Conservation (phyloP, 2,888 invertebrate genomes). For the Metalampra italica region DNA sequence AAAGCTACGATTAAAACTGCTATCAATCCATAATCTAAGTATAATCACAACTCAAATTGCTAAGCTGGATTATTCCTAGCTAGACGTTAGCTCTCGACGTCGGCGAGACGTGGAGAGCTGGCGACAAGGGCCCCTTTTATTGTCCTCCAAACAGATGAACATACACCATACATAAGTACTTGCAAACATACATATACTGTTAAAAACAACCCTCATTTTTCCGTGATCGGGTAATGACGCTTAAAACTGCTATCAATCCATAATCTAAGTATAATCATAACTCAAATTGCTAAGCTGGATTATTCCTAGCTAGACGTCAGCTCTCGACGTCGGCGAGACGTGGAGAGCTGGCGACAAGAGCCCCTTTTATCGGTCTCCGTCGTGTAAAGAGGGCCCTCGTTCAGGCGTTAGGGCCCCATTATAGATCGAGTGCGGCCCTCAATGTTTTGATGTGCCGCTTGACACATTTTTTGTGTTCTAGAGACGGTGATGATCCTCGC, state of each 20-base stretch:
- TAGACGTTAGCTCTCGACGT: conserved; percentile 1
- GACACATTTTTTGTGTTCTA: conserved; percentile 3
- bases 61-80: background rate
- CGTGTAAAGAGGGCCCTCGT: background rate
- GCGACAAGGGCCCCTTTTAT: conserved; percentile 8
- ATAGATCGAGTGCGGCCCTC: conserved; percentile 7
- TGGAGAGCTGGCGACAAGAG: conserved; percentile 4
- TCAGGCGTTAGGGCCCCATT: conserved; percentile 5
- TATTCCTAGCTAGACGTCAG: background rate
- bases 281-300: background rate
- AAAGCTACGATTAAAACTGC: no score
- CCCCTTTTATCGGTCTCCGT: conserved; percentile 6
- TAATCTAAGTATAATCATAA: no score
- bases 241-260: no score
- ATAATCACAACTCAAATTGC: no score
- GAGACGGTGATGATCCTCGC: background rate
- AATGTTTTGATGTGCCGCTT: conserved; percentile 11
- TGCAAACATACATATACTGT: no score
- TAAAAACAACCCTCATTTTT: no score
- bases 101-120: conserved; percentile 4
- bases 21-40: no score
- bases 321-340: conserved; percentile 5
- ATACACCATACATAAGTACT: no score
- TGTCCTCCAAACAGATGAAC: no score
- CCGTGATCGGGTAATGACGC: no score